These are phyloP conservation scores for Aricia artaxerxes DNA, from an alignment of 2,888 invertebrate genomes.

Conservation along the genomic window DNA sequence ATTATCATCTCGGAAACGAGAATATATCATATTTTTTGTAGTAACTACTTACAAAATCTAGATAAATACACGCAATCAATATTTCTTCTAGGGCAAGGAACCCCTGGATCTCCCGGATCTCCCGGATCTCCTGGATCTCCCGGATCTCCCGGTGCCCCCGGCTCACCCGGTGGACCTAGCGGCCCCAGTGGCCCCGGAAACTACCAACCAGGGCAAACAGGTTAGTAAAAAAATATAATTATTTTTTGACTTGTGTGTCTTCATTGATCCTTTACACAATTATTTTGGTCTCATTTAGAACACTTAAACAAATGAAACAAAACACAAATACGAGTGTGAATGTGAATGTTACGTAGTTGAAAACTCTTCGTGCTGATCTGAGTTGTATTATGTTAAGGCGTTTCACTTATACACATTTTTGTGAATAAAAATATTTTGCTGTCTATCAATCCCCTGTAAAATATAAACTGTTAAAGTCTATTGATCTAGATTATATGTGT, in stretches of 20 bases:
- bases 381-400: too few species aligned
- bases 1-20: not conserved
- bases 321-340: too few species aligned
- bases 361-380: too few species aligned
- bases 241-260: too few species aligned
- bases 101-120: constrained; percentile 35
- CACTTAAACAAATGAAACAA: too few species aligned
- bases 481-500: not conserved
- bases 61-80: not conserved
- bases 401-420: too few species aligned
- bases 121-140: constrained; percentile 38
- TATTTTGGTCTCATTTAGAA: not conserved
- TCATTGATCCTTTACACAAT: too few species aligned
- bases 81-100: constrained; percentile 20
- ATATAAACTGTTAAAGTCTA: not conserved
- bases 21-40: too few species aligned
- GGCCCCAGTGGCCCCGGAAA: not conserved
- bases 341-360: too few species aligned
- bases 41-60: not conserved
- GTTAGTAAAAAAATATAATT: not conserved
- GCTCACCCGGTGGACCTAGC: constrained; percentile 28
- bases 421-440: not conserved
- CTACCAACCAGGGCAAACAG: not conserved
- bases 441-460: not conserved
- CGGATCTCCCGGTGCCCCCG: constrained; percentile 43